Conservation (phyloP, 1,140 invertebrate genomes). For the Drosophila burlai region DNA sequence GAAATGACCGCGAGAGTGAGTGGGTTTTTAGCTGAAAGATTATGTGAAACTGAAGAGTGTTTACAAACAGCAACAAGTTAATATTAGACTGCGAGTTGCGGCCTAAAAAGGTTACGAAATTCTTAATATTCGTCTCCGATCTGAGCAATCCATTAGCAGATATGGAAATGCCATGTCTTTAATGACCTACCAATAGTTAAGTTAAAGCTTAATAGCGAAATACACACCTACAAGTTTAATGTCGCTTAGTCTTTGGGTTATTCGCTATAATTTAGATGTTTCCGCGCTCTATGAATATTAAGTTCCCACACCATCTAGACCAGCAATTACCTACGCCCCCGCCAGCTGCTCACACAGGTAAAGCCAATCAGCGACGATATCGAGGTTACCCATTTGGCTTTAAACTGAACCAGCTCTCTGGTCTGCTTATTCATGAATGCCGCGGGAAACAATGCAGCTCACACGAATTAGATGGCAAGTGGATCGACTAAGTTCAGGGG, state of each 20-base stretch:
- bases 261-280: conserved; percentile 32
- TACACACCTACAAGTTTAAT: conserved; percentile 34
- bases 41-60: conserved; percentile 19
- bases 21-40: conserved; percentile 14
- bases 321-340: conserved; percentile 36
- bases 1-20: conserved; percentile 11
- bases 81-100: neutral
- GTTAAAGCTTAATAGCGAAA: conserved; percentile 25
- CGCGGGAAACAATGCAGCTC: conserved; percentile 19
- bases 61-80: conserved; percentile 15
- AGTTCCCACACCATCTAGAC: conserved; percentile 53
- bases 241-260: conserved; percentile 10
- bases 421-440: conserved; percentile 47
- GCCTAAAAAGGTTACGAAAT: conserved; percentile 19
- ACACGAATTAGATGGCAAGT: conserved; percentile 45
- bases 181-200: conserved; percentile 13
- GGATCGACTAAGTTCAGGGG: conserved; percentile 47
- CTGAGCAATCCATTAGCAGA: neutral
- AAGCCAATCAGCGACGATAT: conserved; percentile 44
- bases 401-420: conserved; percentile 27
- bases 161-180: conserved; percentile 8
- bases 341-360: conserved; percentile 4
- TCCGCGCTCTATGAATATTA: conserved; percentile 47
- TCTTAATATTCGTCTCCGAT: conserved; percentile 1
- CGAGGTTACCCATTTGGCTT: conserved; percentile 29